Percentiles rank a stretch among this genome's conserved stretches.
Evolutionary conservation across 2,113 vertebrate species (phyloP).

Genomic region (Xenopus laevis): DNA sequence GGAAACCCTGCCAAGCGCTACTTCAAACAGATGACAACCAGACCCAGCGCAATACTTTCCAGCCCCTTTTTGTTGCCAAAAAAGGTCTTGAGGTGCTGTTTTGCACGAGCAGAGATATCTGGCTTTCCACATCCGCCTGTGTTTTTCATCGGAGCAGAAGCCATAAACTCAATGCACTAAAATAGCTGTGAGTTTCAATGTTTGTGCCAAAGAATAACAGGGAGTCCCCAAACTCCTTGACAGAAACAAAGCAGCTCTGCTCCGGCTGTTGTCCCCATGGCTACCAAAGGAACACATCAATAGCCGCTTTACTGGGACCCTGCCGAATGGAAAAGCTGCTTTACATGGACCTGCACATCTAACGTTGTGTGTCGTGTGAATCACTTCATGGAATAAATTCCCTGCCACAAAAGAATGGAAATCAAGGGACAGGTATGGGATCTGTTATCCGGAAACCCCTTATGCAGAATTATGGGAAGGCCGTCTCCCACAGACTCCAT

Average conservation of each 20-base stretch:
- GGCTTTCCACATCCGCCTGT: constrained; percentile 4
- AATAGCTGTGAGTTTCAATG: constrained; percentile 37
- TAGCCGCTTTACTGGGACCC: not conserved
- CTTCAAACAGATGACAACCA: constrained; percentile 35
- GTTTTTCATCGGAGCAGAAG: constrained; percentile 20
- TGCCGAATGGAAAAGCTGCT: constrained; percentile 2
- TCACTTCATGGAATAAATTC: not conserved
- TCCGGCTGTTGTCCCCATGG: not conserved
- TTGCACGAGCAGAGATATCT: not conserved
- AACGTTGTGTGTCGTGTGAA: not conserved
- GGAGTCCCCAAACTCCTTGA: constrained; percentile 35
- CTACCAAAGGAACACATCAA: constrained; percentile 14
- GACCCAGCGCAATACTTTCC: constrained; percentile 30
- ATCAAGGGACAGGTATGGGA: too few relatives aligned
- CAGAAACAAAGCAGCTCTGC: not conserved
- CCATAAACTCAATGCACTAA: constrained; percentile 36
- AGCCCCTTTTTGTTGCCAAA: constrained; percentile 30
- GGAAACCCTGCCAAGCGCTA: constrained; percentile 23
- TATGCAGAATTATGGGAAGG: too few relatives aligned
- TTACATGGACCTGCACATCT: not conserved
- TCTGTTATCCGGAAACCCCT: too few relatives aligned
- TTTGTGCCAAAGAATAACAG: constrained; percentile 28
- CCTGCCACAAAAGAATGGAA: not conserved
- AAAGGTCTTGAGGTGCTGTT: constrained; percentile 32
- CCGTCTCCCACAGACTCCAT: too few relatives aligned